Conservation (phyloP, 2,113 vertebrate genomes). For the Ibidorhyncha struthersii region DNA sequence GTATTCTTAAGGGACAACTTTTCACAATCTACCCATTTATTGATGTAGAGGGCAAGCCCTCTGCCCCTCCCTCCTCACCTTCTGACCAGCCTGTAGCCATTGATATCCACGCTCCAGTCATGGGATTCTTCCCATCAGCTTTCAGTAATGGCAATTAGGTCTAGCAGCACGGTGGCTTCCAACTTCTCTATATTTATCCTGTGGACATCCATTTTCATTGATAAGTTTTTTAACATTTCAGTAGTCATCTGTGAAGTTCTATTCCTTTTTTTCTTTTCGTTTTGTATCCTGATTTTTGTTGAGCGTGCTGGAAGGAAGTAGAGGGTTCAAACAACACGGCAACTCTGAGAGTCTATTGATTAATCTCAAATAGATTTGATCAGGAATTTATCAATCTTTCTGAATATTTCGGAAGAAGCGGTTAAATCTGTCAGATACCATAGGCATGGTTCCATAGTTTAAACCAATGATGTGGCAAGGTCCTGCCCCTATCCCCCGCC, state of each 20-base stretch:
- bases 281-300: background rate
- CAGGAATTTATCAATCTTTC: background rate
- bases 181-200: background rate
- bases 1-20: background rate
- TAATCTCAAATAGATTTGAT: background rate
- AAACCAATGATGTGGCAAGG: background rate
- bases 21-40: background rate
- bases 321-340: background rate
- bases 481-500: accelerated
- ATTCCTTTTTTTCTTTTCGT: background rate
- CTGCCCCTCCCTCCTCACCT: background rate
- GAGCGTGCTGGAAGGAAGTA: background rate
- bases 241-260: background rate
- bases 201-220: background rate
- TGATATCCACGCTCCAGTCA: accelerated
- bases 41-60: accelerated
- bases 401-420: background rate
- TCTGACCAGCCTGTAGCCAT: background rate
- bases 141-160: background rate
- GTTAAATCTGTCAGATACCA: background rate
- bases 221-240: background rate
- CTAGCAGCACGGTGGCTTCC: background rate
- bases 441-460: background rate
- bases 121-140: background rate
- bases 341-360: background rate